Conservation (phyloP, 2,113 vertebrate genomes). For the Chroicocephalus ridibundus region DNA sequence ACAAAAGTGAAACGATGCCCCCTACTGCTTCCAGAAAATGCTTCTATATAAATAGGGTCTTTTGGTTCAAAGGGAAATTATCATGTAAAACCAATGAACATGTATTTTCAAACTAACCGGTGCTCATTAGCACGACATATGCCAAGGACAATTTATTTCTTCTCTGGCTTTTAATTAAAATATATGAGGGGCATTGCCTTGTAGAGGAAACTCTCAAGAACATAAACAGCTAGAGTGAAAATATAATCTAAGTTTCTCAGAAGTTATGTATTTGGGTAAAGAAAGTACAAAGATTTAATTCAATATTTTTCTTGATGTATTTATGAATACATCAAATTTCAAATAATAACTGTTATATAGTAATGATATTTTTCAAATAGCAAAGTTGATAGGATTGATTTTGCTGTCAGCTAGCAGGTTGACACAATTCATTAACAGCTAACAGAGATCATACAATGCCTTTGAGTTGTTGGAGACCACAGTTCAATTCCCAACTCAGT, state of each 20-base stretch:
- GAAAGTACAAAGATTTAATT: not conserved
- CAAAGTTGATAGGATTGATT: not conserved
- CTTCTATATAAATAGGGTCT: not conserved
- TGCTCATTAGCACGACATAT: not conserved
- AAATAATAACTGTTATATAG: not conserved
- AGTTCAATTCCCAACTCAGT: not conserved
- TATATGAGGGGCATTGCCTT: not conserved
- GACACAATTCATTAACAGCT: not conserved
- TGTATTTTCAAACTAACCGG: not conserved
- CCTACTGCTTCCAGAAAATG: slow-evolving; percentile 59
- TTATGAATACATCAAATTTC: not conserved
- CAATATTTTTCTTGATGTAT: not conserved
- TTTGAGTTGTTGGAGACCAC: not conserved
- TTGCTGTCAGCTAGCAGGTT: not conserved
- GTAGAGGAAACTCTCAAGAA: not conserved
- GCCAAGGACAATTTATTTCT: not conserved
- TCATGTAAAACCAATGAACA: not conserved
- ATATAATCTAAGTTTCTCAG: not conserved
- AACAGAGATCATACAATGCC: not conserved
- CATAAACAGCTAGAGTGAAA: not conserved
- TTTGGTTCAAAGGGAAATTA: slow-evolving; percentile 7
- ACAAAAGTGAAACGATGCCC: slow-evolving; percentile 72
- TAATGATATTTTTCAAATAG: not conserved
- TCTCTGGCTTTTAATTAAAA: slow-evolving; percentile 44
- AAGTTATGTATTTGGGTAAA: not conserved